Base-by-base conservation (phyloP, 2,113 vertebrate genomes). In the Chitala chitala region DNA sequence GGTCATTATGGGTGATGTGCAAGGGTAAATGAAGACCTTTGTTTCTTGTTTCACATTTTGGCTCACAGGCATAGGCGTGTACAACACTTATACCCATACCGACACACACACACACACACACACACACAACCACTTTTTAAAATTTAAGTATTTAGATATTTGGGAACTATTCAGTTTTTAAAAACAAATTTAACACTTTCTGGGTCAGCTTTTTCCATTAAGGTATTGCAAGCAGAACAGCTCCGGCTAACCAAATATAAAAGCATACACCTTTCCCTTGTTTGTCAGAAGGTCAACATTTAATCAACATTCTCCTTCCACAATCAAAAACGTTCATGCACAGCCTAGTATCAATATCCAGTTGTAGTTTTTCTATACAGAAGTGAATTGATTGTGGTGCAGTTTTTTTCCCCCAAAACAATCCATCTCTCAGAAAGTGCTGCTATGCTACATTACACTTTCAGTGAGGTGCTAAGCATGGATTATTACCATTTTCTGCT, bases 401-500 rank as follows among this genome's bases (percentile, higher is more conserved):
- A 31, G 70, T 56, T 63, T 51, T 31, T 73, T 53, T 15, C 20
- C n/a, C 33, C 44, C 44, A 73, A 46, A 48, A 44, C 58, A 64
- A 73, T 73, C 72, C 58, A 73, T 73, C 72, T 73, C 51, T 64
- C 72, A 51, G 42, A 51, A 73, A 31, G 40, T 48, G 17, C 29
- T 17, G 58, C 24, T 73, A 63, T 63, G 72, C 56, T 73, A 73
- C 72, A 73, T 73, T 73, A 63, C 58, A 61, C 56, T 36, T 73
- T 73, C 58, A 61, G 58, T 48, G 72, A 73, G 72, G 38, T 73
- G 72, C 58, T 73, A 50, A 63, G 40, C 44, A 64, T 46, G 40
- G 58, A 73, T 73, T 48, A 73, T 73, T 73, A 73, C 44, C 44
- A 73, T 51, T 50, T 73, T 64, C 72, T 63, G 72, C 72, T 73